phyloP scores from a whole-genome alignment of 2,888 invertebrate genomes.

The Eurois occulta region DNA sequence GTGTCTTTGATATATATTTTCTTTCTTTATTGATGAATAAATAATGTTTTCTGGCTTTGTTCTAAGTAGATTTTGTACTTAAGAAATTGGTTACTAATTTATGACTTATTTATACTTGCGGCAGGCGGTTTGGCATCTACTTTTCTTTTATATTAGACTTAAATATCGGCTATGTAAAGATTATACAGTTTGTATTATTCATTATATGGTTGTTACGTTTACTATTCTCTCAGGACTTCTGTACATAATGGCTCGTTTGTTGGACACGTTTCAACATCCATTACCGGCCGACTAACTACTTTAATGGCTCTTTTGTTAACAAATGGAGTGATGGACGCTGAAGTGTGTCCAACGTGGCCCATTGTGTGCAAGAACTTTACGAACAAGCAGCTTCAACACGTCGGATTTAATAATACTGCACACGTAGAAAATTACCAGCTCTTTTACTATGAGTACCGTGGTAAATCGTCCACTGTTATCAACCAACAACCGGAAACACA shows the following conservation, averaged over 20 bases:
- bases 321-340: conserved; percentile 62
- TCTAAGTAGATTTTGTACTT: conserved; percentile 44
- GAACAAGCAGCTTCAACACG: conserved; percentile 44
- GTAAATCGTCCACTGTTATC: conserved; percentile 48
- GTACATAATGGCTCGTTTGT: conserved; percentile 59
- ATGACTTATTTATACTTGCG: conserved; percentile 21
- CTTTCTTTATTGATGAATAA: conserved; percentile 47
- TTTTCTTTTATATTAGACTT: conserved; percentile 22
- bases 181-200: conserved; percentile 41
- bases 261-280: conserved; percentile 63
- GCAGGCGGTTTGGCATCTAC: conserved; percentile 14
- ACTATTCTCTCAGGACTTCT: conserved; percentile 43
- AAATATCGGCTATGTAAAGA: conserved; percentile 21
- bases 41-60: conserved; percentile 37
- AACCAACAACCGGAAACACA: conserved; percentile 44
- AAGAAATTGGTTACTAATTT: conserved; percentile 56
- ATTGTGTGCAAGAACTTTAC: conserved; percentile 55
- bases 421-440: conserved; percentile 47
- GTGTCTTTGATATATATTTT: conserved; percentile 56
- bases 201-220: conserved; percentile 18
- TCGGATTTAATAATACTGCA: conserved; percentile 60
- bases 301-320: conserved; percentile 65
- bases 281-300: conserved; percentile 63
- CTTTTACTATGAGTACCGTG: conserved; percentile 36
- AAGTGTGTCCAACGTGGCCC: conserved; percentile 62